Base-by-base conservation (phyloP, 2,797 vertebrate genomes). In the Erethizon dorsatum region DNA sequence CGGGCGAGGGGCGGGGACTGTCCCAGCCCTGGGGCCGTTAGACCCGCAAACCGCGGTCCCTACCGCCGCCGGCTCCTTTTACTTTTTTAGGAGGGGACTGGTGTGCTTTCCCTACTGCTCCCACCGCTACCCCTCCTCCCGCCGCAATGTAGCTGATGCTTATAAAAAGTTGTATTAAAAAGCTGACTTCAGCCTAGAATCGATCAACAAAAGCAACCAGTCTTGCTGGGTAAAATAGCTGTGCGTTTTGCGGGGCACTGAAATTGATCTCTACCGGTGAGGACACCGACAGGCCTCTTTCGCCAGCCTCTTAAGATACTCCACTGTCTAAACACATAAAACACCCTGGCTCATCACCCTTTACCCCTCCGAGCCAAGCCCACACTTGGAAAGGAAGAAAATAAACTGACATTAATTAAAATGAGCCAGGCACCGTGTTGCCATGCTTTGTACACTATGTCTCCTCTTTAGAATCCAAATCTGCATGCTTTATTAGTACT, bases 101-200 rank as follows among this genome's bases (percentile, higher is more conserved):
- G 52, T n/a, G 79, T 26, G 10, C 18, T 37, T 45, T 22, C 57
- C 6, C n/a, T 22, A 22, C 71, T 61, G 80, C 86, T 80, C 86
- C 47, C 67, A 6, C 47, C 69, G 6, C 45, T 47, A 67, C 67
- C 61, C 41, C 67, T 84, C 33, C 69, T 90, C 56, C 79, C 20
- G 47, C 93, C 22, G 56, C 82, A 13, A 0, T 41, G 92, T 77
- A 91, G 84, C 90, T 50, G 61, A 84, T 80, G 85, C 90, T 93
- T 82, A 54, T 20, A 87, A 89, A 96, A 96, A 97, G 92, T 97
- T 97, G 88, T 92, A 65, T 67, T 91, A 54, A 94, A 95, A 78
- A 83, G 65, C 93, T 94, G 89, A 86, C 59, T 94, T 65, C 73
- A 73, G 63, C 86, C 88, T 63, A 71, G 83, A 87, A 91, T 93